These are phyloP conservation scores for Drosophila subquinaria DNA, from an alignment of 2,888 invertebrate genomes.

Conservation along the genomic window DNA sequence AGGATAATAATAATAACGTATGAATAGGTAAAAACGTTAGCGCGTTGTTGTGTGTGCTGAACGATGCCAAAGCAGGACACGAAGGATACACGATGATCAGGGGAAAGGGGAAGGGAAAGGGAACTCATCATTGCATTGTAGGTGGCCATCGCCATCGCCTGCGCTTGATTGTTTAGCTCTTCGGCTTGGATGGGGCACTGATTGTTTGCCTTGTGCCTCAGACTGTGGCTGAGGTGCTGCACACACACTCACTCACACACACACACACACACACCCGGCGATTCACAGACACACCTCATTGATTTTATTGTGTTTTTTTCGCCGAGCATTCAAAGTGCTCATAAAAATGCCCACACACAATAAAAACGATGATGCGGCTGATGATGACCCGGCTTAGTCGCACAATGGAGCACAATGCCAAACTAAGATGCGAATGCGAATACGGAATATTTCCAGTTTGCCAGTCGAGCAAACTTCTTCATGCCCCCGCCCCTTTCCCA, in stretches of 20 bases:
- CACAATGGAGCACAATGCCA: slow-evolving; percentile 41
- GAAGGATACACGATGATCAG: not conserved
- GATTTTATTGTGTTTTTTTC: slow-evolving; percentile 83
- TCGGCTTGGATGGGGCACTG: slow-evolving; percentile 45
- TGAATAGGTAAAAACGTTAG: slow-evolving; percentile 82
- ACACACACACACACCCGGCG: slow-evolving; percentile 39
- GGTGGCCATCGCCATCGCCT: slow-evolving; percentile 64
- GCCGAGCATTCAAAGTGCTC: slow-evolving; percentile 75
- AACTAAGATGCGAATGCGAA: slow-evolving; percentile 28
- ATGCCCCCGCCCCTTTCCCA: not conserved
- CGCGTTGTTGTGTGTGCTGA: slow-evolving; percentile 35
- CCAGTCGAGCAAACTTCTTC: not conserved
- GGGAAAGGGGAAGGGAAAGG: not conserved
- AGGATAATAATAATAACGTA: slow-evolving; percentile 81
- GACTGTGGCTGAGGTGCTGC: slow-evolving; percentile 63
- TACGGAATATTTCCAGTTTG: slow-evolving; percentile 1
- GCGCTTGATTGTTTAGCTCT: slow-evolving; percentile 79
- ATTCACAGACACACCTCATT: slow-evolving; percentile 80
- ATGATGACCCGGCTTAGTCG: slow-evolving; percentile 56
- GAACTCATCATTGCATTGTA: slow-evolving; percentile 66
- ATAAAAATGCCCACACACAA: slow-evolving; percentile 81
- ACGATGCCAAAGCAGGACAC: slow-evolving; percentile 37
- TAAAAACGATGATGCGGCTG: slow-evolving; percentile 78
- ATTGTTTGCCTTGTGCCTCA: slow-evolving; percentile 58
- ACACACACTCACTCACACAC: slow-evolving; percentile 39